A percentile compares a stretch with the other conserved stretches of the same genome.
Evolutionary conservation across 2,797 vertebrate species (phyloP).

Genomic region (Tokudaia tokunoshimensis): DNA sequence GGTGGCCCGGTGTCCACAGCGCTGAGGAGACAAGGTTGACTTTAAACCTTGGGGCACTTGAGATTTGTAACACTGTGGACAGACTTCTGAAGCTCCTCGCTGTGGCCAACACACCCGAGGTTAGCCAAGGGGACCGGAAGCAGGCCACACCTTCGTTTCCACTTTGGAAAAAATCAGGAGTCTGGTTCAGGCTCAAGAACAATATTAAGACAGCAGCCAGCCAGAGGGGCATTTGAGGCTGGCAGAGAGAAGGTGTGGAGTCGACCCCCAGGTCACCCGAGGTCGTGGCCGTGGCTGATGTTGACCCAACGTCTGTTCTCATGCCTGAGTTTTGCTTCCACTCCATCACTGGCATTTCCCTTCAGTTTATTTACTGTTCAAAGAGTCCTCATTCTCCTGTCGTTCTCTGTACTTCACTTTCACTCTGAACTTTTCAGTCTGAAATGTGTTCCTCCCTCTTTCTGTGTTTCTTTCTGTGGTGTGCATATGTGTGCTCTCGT

Average conservation of each 20-base stretch:
- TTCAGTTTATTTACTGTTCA: not conserved
- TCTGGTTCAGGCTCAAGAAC: not conserved
- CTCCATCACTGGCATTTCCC: conserved; percentile 9
- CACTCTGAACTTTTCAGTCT: not conserved
- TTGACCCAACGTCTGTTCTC: too few species aligned
- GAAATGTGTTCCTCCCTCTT: not conserved
- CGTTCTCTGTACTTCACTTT: not conserved
- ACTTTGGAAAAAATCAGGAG: not conserved
- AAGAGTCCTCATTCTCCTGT: not conserved
- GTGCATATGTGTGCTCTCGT: not conserved
- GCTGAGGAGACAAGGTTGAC: not conserved
- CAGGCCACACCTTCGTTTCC: not conserved
- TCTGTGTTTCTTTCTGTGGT: not conserved
- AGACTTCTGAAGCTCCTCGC: not conserved
- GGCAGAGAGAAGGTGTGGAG: too few species aligned
- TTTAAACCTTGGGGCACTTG: not conserved
- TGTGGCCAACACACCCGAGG: not conserved
- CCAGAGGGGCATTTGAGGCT: not conserved
- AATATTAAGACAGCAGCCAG: not conserved
- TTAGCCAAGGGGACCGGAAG: not conserved
- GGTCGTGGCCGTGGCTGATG: too few species aligned
- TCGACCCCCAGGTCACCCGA: not conserved
- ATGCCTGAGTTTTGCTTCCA: not conserved
- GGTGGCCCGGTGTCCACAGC: not conserved
- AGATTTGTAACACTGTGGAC: not conserved